Evolutionary conservation across 1,140 invertebrate genomes (phyloP), one percentile per base, ranked within the genome.

Genomic region (Lycorma delicatula): DNA sequence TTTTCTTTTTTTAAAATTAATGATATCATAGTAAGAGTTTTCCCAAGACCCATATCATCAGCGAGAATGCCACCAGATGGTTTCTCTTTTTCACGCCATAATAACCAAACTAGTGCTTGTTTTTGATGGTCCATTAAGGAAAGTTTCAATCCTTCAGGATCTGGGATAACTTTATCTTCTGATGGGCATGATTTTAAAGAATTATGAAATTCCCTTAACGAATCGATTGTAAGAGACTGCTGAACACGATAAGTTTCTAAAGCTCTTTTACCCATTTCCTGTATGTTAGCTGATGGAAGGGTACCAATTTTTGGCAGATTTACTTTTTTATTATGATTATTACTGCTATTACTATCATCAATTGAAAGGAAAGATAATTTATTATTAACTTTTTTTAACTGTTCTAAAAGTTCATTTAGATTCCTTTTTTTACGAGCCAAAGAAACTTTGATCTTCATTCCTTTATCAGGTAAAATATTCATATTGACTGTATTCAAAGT

Each of bases 11-110:
- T 74, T 1, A 87, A 66, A 2, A 91, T 77, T 3, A 95, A 70
- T 0, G 92, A 81, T 59, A 98, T 91, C 85, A 95, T 93, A 0
- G 89, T 92, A 4, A 97, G 71, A 0, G 94, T 97, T 73, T 97
- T 97, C 0, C 91, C 91, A 0, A 92, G 72, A 26, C 94, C 94
- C 93, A 97, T 97, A 69, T 97, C 93, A 76, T 97, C 93, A 51
- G 92, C 77, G 34, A 87, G 71, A 34, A 91, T 83, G 1, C 92
- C 93, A 7, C 91, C 93, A 36, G 79, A 67, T 0, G 93, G 92
- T 60, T 79, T 78, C 71, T 94, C 86, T 5, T 75, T 75, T 73
- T 97, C 94, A 46, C 94, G 74, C 91, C 92, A 97, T 0, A 80
- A 59, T 53, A 97, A 73, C 93, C 94, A 98, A 11, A 85, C 79